A percentile compares a stretch with the other conserved stretches of the same genome.
phyloP scores from a whole-genome alignment of 2,888 invertebrate species.

The Drosophila niveifrons region DNA sequence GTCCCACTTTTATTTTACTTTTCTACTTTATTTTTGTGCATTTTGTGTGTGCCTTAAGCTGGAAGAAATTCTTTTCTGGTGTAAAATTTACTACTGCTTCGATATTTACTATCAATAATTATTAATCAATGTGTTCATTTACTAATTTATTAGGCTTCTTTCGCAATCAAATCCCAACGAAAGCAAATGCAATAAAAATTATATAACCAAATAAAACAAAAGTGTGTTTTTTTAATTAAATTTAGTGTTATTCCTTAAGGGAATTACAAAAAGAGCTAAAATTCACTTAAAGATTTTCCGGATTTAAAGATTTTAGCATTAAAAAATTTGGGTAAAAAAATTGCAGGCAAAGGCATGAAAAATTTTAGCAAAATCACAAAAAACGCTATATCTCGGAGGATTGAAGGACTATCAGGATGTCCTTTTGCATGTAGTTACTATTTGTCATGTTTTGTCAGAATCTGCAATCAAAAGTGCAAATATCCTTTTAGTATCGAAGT shows the following conservation, averaged over 20 bases:
- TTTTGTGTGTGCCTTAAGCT: conserved; percentile 39
- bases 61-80: neutral
- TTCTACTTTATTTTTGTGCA: neutral
- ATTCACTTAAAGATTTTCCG: neutral
- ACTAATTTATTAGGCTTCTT: conserved; percentile 46
- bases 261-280: too few relatives aligned
- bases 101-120: neutral
- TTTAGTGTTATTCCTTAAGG: neutral
- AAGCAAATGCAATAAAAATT: conserved; percentile 46
- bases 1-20: conserved; percentile 5
- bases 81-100: neutral
- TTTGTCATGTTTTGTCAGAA: neutral
- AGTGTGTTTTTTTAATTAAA: conserved; percentile 1
- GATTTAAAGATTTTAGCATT: too few relatives aligned
- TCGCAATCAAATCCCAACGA: conserved; percentile 51
- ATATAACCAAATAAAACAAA: conserved; percentile 33
- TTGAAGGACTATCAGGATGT: neutral
- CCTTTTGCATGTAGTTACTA: neutral
- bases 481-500: neutral
- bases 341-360: neutral
- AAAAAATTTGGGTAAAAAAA: neutral
- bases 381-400: neutral
- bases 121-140: conserved; percentile 53
- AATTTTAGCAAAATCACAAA: neutral
- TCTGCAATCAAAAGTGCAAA: neutral